Percentiles rank a stretch among this genome's conserved stretches.
These are phyloP conservation scores for Neodiprion pinetum DNA, from an alignment of 1,140 invertebrate species.

Conservation along the genomic window DNA sequence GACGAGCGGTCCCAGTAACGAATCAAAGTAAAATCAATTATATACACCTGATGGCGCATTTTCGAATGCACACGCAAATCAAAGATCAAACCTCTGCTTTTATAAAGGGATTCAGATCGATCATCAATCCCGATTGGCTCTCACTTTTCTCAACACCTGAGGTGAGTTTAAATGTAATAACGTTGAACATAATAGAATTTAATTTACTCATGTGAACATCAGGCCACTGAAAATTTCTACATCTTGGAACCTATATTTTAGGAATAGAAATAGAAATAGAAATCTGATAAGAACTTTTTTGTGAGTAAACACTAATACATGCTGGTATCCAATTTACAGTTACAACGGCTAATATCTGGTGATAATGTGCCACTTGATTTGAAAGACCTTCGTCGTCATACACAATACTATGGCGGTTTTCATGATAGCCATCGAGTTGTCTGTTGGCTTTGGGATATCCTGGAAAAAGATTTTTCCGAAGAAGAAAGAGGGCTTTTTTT, in stretches of 20 bases:
- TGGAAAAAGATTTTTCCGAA: conserved; percentile 94
- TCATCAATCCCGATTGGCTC: conserved; percentile 96
- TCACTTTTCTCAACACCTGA: conserved; percentile 96
- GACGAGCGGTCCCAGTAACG: conserved; percentile 90
- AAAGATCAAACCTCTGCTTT: conserved; percentile 96
- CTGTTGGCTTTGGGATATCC: conserved; percentile 98
- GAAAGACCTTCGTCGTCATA: conserved; percentile 88
- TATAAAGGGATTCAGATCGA: conserved; percentile 93
- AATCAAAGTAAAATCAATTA: conserved; percentile 99
- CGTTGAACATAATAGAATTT: too few relatives aligned
- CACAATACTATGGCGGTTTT: conserved; percentile 99
- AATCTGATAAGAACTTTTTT: conserved; percentile 9
- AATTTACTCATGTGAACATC: neutral
- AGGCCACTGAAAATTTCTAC: neutral
- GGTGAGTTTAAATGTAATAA: conserved; percentile 59
- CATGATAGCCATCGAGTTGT: conserved; percentile 98
- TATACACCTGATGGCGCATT: conserved; percentile 98
- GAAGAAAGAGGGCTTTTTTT: conserved; percentile 93
- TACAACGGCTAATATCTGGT: conserved; percentile 89
- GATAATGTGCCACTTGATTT: conserved; percentile 92
- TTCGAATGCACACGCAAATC: conserved; percentile 97
- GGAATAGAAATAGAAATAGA: too few relatives aligned
- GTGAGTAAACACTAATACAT: neutral
- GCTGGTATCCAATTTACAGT: conserved; percentile 55
- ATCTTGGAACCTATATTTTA: neutral